Evolutionary conservation across 2,888 invertebrate genomes (phyloP), one percentile per base, ranked within the genome.

Genomic region (Chalcis sispes): DNA sequence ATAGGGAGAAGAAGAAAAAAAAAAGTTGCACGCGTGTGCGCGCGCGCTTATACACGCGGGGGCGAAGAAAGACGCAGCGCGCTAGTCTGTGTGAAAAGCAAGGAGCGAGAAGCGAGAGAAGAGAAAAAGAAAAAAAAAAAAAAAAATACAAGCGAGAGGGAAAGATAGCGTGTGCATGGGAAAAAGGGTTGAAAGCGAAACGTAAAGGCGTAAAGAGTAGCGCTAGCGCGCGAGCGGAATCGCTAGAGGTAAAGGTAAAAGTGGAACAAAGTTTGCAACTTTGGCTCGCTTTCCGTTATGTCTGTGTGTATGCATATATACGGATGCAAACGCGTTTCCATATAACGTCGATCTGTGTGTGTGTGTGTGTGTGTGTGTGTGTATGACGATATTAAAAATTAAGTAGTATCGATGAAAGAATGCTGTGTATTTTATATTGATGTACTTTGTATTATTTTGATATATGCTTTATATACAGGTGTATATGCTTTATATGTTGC

Each of bases 121-220:
- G n/a, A n/a, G n/a, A n/a, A n/a, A n/a, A n/a, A n/a, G n/a, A n/a
- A n/a, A n/a, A n/a, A n/a, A n/a, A n/a, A n/a, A n/a, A n/a, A n/a
- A n/a, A n/a, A n/a, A n/a, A n/a, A n/a, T n/a, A n/a, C n/a, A n/a
- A n/a, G n/a, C n/a, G n/a, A n/a, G n/a, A n/a, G n/a, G n/a, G n/a
- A n/a, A n/a, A n/a, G n/a, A n/a, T n/a, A n/a, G n/a, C n/a, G n/a
- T n/a, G n/a, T n/a, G n/a, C n/a, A n/a, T n/a, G n/a, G n/a, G n/a
- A n/a, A n/a, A 56, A 67, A 54, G 65, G 66, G 65, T 67, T 61
- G 73, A 50, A 52, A 42, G 61, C 65, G 72, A 72, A 64, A 40
- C 72, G n/a, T n/a, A n/a, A n/a, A n/a, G 66, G 61, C 59, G 73
- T 73, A 73, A 67, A 73, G 73, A 67, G 62, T 5, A 5, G 23